Conservation (phyloP, 1,140 invertebrate genomes). For the Drosophila mojavensis region DNA sequence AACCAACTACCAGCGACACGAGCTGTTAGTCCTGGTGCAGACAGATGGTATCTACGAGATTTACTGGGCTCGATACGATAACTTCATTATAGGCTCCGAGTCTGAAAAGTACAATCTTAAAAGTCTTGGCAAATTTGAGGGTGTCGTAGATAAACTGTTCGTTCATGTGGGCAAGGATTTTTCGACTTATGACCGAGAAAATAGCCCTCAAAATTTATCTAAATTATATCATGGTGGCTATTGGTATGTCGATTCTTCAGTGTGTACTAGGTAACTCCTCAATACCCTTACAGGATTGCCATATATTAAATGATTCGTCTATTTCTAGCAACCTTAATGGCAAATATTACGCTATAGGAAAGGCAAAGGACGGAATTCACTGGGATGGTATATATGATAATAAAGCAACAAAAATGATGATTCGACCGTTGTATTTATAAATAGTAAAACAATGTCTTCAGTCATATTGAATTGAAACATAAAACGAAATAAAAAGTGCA, state of each 20-base stretch:
- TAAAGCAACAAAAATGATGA: neutral
- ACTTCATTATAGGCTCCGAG: neutral
- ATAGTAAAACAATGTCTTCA: too few relatives aligned
- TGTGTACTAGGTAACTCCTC: neutral
- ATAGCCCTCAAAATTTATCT: neutral
- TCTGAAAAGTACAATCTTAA: neutral
- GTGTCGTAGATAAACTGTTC: neutral
- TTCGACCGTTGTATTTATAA: neutral
- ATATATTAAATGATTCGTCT: too few relatives aligned
- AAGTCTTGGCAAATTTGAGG: neutral
- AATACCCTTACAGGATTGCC: too few relatives aligned
- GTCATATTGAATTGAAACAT: too few relatives aligned
- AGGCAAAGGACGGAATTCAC: neutral
- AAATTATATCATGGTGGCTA: neutral
- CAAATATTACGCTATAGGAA: neutral
- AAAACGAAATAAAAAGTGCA: too few relatives aligned
- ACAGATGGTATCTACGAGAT: too few relatives aligned
- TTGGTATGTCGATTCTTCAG: neutral
- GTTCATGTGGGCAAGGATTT: neutral
- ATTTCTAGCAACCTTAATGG: neutral
- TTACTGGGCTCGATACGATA: neutral
- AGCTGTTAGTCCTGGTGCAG: neutral
- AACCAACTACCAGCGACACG: neutral
- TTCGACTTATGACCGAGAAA: neutral
- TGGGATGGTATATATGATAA: neutral